Evolutionary conservation across 2,888 invertebrate species (phyloP).

Genomic region (Thumatha senex): DNA sequence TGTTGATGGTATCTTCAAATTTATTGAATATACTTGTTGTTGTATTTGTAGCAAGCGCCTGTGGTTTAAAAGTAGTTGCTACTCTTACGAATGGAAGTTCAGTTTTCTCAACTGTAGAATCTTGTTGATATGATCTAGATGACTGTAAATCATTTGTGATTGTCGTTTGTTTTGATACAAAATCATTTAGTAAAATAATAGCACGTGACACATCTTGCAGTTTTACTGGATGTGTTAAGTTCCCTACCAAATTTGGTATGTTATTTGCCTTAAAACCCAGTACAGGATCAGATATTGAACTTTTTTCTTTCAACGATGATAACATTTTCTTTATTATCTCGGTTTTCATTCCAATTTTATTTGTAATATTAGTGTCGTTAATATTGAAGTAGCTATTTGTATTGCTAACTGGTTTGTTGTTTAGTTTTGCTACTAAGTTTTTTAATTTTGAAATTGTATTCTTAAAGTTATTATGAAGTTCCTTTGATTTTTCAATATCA

Average conservation of each 20-base stretch:
- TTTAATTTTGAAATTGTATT: slow-evolving; percentile 51
- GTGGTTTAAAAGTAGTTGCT: too few relatives aligned
- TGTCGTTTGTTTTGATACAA: slow-evolving; percentile 33
- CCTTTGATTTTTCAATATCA: slow-evolving; percentile 1
- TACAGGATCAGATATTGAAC: background rate
- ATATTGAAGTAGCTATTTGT: background rate
- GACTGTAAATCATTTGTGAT: slow-evolving; percentile 4
- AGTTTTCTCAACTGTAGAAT: background rate
- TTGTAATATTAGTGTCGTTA: background rate
- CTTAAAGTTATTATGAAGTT: slow-evolving; percentile 27
- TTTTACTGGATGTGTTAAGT: slow-evolving; percentile 13
- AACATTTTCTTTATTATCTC: background rate
- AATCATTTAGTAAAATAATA: slow-evolving; percentile 24
- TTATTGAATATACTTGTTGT: too few relatives aligned
- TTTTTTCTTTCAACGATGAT: background rate
- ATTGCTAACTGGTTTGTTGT: background rate
- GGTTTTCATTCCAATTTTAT: background rate
- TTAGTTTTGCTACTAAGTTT: slow-evolving; percentile 33
- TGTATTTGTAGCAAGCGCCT: too few relatives aligned
- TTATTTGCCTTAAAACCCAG: slow-evolving; percentile 9
- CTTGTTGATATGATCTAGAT: background rate
- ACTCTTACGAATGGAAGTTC: too few relatives aligned
- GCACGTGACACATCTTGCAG: slow-evolving; percentile 29
- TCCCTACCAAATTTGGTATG: background rate
- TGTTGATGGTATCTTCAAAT: too few relatives aligned